phyloP scores from a whole-genome alignment of 1,140 invertebrate species.

The Pseudachorutes palmiensis region DNA sequence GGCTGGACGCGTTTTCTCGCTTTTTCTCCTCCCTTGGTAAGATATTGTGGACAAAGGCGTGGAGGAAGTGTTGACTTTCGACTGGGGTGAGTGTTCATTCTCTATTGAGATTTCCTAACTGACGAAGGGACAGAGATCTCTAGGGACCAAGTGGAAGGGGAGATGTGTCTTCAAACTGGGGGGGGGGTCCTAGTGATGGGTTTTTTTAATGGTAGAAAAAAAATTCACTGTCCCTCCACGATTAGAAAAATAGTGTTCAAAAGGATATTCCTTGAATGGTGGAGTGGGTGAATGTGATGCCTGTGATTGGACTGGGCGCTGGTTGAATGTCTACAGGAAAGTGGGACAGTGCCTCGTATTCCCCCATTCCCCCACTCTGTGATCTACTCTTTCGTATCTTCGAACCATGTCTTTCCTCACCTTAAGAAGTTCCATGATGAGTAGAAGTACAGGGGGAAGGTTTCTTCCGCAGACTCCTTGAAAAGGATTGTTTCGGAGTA shows the following conservation, averaged over 20 bases:
- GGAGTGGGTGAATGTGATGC: constrained; percentile 14
- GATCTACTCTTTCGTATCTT: constrained; percentile 40
- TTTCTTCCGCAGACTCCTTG: not conserved
- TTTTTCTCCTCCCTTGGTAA: constrained; percentile 22
- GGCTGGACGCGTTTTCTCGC: constrained; percentile 39
- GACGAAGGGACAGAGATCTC: constrained; percentile 6
- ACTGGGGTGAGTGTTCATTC: constrained; percentile 25
- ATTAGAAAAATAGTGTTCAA: constrained; percentile 9
- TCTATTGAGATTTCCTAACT: constrained; percentile 29
- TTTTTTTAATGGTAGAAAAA: constrained; percentile 28
- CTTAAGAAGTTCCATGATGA: not conserved
- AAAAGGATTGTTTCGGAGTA: constrained; percentile 1
- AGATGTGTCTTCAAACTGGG: constrained; percentile 28
- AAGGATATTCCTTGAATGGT: constrained; percentile 1
- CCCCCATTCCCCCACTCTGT: constrained; percentile 25
- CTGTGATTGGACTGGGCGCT: constrained; percentile 12
- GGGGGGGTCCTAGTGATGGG: constrained; percentile 31
- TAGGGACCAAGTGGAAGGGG: not conserved
- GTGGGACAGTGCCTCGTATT: too few species aligned
- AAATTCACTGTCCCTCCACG: constrained; percentile 23
- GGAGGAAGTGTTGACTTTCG: constrained; percentile 30
- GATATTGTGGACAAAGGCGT: constrained; percentile 35
- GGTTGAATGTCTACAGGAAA: constrained; percentile 15
- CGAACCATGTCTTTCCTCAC: constrained; percentile 5
- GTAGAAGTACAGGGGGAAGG: not conserved